Base-by-base conservation (phyloP, 1,140 invertebrate genomes). In the Drosophila ambigua region DNA sequence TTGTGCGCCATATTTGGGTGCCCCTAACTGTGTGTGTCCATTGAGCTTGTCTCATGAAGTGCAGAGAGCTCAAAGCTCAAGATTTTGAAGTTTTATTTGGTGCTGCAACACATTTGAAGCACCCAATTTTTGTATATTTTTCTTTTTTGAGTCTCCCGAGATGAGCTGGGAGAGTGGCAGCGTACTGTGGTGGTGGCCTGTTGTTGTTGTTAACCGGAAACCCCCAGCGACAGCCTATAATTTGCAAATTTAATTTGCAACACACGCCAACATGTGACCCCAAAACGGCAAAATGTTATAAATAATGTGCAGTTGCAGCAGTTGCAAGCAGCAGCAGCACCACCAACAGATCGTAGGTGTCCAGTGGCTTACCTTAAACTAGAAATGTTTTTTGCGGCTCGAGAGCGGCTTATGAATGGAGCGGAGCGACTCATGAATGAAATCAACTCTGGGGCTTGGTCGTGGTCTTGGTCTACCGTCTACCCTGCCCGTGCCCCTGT, bases 171-270 rank as follows among this genome's bases (percentile, higher is more conserved):
- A 60, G 51, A 48, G 45, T 20, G 59, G 49, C 45, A 44, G 45
- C 31, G 26, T 20, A 51, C 60, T 20, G 60, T 45, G 31, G 16
- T 44, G 8, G 51, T 58, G 7, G 49, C 35, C 51, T n/a, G n/a
- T n/a, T n/a, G n/a, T n/a, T n/a, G 60, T 65, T 67, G 61, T 61
- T 64, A 68, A 85, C 82, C 82, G 82, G 82, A 85, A 85, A 85
- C 82, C 78, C 79, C 74, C 64, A 82, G 82, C 83, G 82, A 87
- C 78, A 85, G 82, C 82, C 82, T 82, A 85, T 85, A 85, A 85
- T 85, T 85, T 85, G 82, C 82, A 85, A 85, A 85, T 85, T 85
- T 85, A 85, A 85, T 85, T 85, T 85, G 82, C 82, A 85, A 85
- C 82, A 85, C 82, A 85, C 82, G 82, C 82, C 82, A 85, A 87